Conservation (phyloP, 2,888 invertebrate species). For the Zootermopsis nevadensis region DNA sequence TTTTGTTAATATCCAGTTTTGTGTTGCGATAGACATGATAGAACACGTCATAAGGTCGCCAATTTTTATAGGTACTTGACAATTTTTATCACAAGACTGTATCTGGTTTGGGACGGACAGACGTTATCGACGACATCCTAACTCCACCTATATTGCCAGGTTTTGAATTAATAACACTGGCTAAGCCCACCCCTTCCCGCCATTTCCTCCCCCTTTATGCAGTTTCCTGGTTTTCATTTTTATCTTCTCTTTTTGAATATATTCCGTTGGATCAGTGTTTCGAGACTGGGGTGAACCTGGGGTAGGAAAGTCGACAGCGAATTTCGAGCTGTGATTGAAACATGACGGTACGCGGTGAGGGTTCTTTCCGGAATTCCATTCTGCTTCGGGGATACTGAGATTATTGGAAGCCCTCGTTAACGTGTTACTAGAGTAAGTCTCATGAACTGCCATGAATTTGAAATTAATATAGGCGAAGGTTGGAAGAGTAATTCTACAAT, state of each 20-base stretch:
- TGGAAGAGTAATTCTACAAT: too few species aligned
- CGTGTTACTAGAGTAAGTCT: too few species aligned
- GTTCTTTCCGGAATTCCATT: conserved; percentile 4
- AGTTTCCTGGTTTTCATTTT: conserved; percentile 36
- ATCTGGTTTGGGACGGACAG: neutral
- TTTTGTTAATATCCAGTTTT: too few species aligned
- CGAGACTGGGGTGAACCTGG: neutral
- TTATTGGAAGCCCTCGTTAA: neutral
- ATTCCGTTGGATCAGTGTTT: conserved; percentile 37
- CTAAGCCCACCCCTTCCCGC: conserved; percentile 3
- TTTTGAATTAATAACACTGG: conserved; percentile 28
- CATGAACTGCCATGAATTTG: too few species aligned
- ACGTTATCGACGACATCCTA: neutral
- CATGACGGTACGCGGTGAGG: conserved; percentile 17
- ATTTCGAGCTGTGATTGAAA: conserved; percentile 42
- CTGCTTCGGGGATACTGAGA: neutral
- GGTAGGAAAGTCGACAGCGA: conserved; percentile 35
- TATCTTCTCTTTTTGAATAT: neutral
- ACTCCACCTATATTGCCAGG: conserved; percentile 6
- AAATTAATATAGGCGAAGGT: too few species aligned
- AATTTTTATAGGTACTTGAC: too few species aligned
- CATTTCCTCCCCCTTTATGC: neutral
- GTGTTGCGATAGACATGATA: too few species aligned
- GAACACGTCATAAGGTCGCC: too few species aligned
- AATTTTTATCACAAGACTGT: too few species aligned